Evolutionary conservation across 2,888 invertebrate species (phyloP).

Genomic region (Elegia similella): DNA sequence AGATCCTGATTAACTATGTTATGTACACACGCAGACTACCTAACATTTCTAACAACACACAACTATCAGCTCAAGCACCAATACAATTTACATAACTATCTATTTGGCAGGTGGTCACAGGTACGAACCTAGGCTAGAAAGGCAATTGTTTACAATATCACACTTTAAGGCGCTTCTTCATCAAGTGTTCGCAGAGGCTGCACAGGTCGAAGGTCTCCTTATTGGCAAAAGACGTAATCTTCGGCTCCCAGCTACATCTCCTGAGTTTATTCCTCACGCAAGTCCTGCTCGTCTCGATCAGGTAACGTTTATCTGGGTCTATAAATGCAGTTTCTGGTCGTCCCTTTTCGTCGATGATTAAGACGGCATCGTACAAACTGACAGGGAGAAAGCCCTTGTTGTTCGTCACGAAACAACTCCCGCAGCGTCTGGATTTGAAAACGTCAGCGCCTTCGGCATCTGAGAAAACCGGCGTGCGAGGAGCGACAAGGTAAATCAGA

Average conservation of each 20-base stretch:
- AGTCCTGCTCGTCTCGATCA: conserved; percentile 36
- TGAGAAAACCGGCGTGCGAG: conserved; percentile 35
- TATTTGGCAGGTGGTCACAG: conserved; percentile 18
- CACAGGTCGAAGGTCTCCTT: conserved; percentile 38
- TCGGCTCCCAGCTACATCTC: conserved; percentile 42
- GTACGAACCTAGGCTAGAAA: conserved; percentile 26
- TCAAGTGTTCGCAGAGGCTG: conserved; percentile 35
- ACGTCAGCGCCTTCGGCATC: conserved; percentile 51
- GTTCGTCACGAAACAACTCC: conserved; percentile 54
- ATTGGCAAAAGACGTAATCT: conserved; percentile 39
- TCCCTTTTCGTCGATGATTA: conserved; percentile 35
- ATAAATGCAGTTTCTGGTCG: conserved; percentile 34
- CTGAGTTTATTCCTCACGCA: conserved; percentile 47
- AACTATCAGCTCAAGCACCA: conserved; percentile 12
- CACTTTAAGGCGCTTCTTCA: conserved; percentile 27
- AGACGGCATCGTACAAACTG: conserved; percentile 53
- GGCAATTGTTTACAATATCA: conserved; percentile 29
- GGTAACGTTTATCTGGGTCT: conserved; percentile 46
- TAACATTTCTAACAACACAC: background rate
- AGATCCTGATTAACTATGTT: background rate
- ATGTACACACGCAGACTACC: background rate
- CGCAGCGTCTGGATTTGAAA: conserved; percentile 43
- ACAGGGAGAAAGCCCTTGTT: conserved; percentile 55
- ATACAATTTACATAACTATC: conserved; percentile 8
- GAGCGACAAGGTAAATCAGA: conserved; percentile 46